Percentiles rank a stretch among this genome's conserved stretches.
These are phyloP conservation scores for Trichomalopsis sarcophagae DNA, from an alignment of 1,140 invertebrate genomes.

Conservation along the genomic window DNA sequence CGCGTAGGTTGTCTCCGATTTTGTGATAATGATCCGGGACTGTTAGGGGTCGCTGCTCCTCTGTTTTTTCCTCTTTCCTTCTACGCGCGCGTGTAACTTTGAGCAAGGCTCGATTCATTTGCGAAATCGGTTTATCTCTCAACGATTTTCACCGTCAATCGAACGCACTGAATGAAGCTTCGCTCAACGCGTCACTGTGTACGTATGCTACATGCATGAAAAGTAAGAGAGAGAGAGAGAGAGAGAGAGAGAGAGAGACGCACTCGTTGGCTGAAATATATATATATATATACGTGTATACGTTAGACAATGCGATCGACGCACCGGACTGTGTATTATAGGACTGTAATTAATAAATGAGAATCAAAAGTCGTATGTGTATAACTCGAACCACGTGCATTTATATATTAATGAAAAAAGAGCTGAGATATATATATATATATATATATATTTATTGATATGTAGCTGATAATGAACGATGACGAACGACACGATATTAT, in stretches of 20 bases:
- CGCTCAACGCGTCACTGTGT: not conserved
- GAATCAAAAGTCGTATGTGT: conserved; percentile 44
- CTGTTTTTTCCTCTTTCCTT: not conserved
- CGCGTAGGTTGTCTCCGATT: not conserved
- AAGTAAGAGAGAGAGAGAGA: not conserved
- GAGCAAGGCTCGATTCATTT: not conserved
- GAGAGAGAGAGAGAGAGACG: not conserved
- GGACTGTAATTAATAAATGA: conserved; percentile 46
- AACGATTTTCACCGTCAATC: not conserved
- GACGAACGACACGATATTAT: conserved; percentile 37
- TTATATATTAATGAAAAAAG: conserved; percentile 42
- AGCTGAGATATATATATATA: conserved; percentile 41
- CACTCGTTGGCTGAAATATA: not conserved
- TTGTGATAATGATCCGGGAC: conserved; percentile 16
- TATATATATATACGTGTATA: too few species aligned
- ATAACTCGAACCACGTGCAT: conserved; percentile 48
- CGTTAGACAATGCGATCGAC: not conserved
- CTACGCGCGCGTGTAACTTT: not conserved
- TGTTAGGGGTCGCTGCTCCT: not conserved
- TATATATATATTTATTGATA: conserved; percentile 55
- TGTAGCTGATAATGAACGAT: conserved; percentile 30
- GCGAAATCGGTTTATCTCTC: not conserved
- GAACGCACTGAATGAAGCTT: not conserved
- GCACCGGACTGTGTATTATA: conserved; percentile 34
- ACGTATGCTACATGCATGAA: not conserved